Evolutionary conservation across 1,140 invertebrate species (phyloP).

Genomic region (Neodiprion pinetum): DNA sequence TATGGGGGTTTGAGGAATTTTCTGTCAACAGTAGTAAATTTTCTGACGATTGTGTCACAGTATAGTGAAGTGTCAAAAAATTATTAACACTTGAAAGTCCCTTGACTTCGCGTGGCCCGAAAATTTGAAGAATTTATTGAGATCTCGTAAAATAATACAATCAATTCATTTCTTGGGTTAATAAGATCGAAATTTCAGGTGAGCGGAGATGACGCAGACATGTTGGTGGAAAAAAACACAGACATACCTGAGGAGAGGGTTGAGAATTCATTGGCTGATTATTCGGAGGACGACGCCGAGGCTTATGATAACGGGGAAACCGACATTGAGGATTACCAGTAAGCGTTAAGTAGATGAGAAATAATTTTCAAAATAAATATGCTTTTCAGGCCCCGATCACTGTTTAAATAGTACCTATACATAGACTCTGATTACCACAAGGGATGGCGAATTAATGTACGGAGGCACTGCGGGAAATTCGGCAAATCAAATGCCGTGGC

Average conservation of each 20-base stretch:
- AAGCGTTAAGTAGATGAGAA: slow-evolving; percentile 20
- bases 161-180: too few relatives aligned
- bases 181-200: slow-evolving; percentile 12
- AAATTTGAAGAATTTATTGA: too few relatives aligned
- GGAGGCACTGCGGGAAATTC: slow-evolving; percentile 23
- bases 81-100: too few relatives aligned
- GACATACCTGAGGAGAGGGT: slow-evolving; percentile 23
- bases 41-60: too few relatives aligned
- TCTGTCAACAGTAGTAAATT: too few relatives aligned
- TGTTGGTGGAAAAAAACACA: slow-evolving; percentile 15
- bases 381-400: too few relatives aligned
- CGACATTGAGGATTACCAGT: slow-evolving; percentile 35
- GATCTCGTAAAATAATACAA: too few relatives aligned
- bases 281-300: slow-evolving; percentile 29
- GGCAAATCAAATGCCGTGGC: slow-evolving; percentile 24
- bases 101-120: too few relatives aligned
- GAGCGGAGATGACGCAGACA: slow-evolving; percentile 17
- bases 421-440: not conserved
- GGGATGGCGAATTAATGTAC: slow-evolving; percentile 32
- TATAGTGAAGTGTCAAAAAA: too few relatives aligned
- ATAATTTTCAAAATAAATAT: too few relatives aligned
- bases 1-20: too few relatives aligned
- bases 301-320: slow-evolving; percentile 30
- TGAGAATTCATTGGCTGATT: slow-evolving; percentile 33
- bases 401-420: too few relatives aligned